These are phyloP conservation scores for Enteromius trimaculatus DNA, from an alignment of 2,797 vertebrate species.

Conservation along the genomic window DNA sequence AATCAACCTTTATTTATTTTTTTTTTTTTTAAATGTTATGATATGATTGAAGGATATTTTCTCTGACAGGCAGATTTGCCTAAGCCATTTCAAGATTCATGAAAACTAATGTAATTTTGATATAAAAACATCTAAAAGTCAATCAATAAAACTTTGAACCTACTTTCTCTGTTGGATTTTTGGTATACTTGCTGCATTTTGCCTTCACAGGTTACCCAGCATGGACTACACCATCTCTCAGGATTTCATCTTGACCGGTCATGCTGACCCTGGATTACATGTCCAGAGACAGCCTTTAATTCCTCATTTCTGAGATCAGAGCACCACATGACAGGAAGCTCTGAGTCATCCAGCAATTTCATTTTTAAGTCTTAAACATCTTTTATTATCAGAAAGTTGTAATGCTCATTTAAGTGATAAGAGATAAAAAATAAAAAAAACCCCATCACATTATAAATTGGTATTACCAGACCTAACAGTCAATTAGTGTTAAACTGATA, in stretches of 20 bases:
- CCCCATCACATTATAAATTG: neutral
- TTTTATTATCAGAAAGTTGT: constrained; percentile 14
- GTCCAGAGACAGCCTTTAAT: constrained; percentile 57
- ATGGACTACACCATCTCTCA: constrained; percentile 59
- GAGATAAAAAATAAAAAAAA: neutral
- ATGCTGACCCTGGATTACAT: constrained; percentile 72
- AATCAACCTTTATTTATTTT: neutral
- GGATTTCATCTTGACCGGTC: constrained; percentile 73
- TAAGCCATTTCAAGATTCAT: neutral
- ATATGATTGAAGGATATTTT: neutral
- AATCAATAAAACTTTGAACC: neutral
- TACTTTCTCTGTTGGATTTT: neutral
- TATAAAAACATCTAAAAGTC: neutral
- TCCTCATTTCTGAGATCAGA: constrained; percentile 52
- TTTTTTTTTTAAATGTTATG: too few species aligned
- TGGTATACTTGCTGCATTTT: neutral
- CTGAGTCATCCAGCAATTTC: constrained; percentile 23
- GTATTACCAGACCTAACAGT: neutral
- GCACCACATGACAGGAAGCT: constrained; percentile 25
- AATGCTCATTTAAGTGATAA: constrained; percentile 11
- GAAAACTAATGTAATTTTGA: neutral
- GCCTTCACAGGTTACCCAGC: neutral
- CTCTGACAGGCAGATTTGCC: neutral
- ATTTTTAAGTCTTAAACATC: constrained; percentile 16
- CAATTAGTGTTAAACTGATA: neutral